Evolutionary conservation across 2,888 invertebrate genomes (phyloP), one percentile per base, ranked within the genome.

Genomic region (Minunthozetes semirufus): DNA sequence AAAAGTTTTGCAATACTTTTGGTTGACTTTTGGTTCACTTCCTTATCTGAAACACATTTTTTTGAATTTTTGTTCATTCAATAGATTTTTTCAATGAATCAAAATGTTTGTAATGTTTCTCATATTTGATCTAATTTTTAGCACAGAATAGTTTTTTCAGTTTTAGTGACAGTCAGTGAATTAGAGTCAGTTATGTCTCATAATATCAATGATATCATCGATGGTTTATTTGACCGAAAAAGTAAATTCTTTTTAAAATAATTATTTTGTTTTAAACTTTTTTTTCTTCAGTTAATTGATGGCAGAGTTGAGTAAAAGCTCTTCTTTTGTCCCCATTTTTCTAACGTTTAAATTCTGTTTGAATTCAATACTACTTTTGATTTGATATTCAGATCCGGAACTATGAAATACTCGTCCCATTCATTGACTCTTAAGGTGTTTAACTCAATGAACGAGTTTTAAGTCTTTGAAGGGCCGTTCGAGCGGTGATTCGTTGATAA

Each of bases 321-420:
- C 42, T 42, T 22, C 38, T 2, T 22, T 42, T 68, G 68, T 22
- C 42, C 42, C 19, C 68, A 68, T 42, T 68, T 56, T 56, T 56
- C 15, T 6, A 17, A n/a, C 46, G 22, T 42, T 68, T 19, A 22
- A 42, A 9, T 42, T 38, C 11, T 63, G 17, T 63, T 38, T 33
- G 15, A 63, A 33, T 63, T 63, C 13, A 13, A 42, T 42, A 11
- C 9, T 68, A 38, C 42, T 42, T 19, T 68, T 66, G 38, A 66
- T 66, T 38, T 33, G 22, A 46, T 38, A 68, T 38, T 68, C 19
- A 68, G 68, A 68, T 5, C 68, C 68, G 68, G 68, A 68, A 68
- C 68, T 68, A 8, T 17, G n/a, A 29, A 56, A 29, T 22, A 68
- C 42, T 68, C 68, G 68, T 68, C 68, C 42, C 68, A 68, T 68